Base-by-base conservation (phyloP, 2,113 vertebrate species). In the Salvelinus fontinalis region DNA sequence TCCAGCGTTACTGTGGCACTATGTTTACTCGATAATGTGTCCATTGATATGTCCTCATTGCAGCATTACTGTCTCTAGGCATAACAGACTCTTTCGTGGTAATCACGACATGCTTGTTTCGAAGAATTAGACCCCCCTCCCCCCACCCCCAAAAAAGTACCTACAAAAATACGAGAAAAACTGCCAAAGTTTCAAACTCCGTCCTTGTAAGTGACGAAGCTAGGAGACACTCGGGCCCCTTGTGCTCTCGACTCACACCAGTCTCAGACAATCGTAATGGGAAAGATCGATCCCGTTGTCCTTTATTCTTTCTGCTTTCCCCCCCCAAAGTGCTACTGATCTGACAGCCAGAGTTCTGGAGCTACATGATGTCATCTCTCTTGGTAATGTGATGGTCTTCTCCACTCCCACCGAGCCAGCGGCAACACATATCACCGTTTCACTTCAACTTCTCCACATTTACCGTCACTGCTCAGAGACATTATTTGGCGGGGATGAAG, bases 281-380 rank as follows among this genome's bases (percentile, higher is more conserved):
- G 27, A 68, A 69, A 67, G 39, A 29, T 22, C 62, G 49, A 70
- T 60, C 5, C 4, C 14, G 14, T 31, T 57, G 2, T 8, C 6
- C 11, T 29, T 69, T 49, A 2, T 59, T 57, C 29, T 59, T 20
- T 51, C 24, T 71, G 8, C 34, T 51, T 69, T 77, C 57, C 4
- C 31, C 82, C 12, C 31, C n/a, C n/a, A n/a, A 54, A 83, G 80
- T 75, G 86, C 80, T 73, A 67, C 72, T 49, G 39, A 70, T 70
- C 44, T 70, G 88, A 88, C 88, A 83, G 82, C 67, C 86, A 79
- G 76, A 76, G 70, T 83, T 83, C 90, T 48, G 34, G 73, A 59
- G 27, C 75, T 82, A 84, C 67, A 91, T 90, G 90, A 90, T 89
- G 90, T 91, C 89, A 91, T 86, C 80, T 89, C 80, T 89, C 88